Percentiles rank a stretch among this genome's conserved stretches.
Conservation (phyloP, 53 echinoderm and acorn worm species). For the Antedon mediterranea region DNA sequence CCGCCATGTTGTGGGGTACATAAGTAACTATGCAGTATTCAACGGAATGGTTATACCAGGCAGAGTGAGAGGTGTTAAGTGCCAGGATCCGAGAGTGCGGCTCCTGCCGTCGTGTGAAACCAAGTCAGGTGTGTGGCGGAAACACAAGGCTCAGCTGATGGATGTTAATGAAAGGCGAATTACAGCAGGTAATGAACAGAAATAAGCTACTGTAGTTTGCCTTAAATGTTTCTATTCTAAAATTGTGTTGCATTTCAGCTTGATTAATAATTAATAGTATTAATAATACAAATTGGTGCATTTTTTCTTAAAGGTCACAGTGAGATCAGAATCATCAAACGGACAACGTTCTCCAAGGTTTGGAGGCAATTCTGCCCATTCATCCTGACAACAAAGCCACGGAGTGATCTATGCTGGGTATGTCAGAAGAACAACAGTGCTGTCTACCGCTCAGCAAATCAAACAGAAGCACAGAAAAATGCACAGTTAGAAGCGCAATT, state of each 20-base stretch:
- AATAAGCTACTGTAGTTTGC: neutral
- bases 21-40: constrained; percentile 18
- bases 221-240: too few relatives aligned
- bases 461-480: constrained; percentile 18
- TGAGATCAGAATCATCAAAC: constrained; percentile 2
- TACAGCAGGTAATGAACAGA: constrained; percentile 19
- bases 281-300: neutral
- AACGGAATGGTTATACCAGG: constrained; percentile 31
- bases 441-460: constrained; percentile 27
- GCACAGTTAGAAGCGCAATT: constrained; percentile 10
- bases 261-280: neutral
- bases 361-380: too few relatives aligned
- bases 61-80: constrained; percentile 21
- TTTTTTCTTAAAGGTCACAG: neutral
- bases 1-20: neutral
- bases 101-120: constrained; percentile 26
- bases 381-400: too few relatives aligned
- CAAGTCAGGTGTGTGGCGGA: constrained; percentile 24
- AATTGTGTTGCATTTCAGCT: too few relatives aligned
- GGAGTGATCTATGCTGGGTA: constrained; percentile 25
- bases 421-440: constrained; percentile 19
- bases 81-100: constrained; percentile 18
- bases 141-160: constrained; percentile 9
- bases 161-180: neutral
- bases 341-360: constrained; percentile 25